These are phyloP conservation scores for Furnarius figulus DNA, from an alignment of 2,113 vertebrate species.

Conservation along the genomic window DNA sequence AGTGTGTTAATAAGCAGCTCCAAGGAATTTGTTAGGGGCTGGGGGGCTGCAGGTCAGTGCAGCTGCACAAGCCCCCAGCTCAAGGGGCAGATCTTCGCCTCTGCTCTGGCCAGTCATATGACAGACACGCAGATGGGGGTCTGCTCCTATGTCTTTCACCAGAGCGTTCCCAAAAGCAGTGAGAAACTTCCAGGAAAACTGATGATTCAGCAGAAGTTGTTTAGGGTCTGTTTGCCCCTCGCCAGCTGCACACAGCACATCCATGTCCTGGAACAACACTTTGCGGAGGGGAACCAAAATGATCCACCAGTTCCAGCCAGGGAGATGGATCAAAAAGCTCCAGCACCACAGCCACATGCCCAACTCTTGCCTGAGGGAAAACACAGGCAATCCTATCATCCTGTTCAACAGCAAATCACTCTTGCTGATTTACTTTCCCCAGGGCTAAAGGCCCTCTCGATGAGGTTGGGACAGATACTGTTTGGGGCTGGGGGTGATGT, in stretches of 20 bases:
- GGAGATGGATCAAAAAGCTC: neutral
- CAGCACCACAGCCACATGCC: neutral
- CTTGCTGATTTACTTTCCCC: neutral
- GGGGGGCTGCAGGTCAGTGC: neutral
- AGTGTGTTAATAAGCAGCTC: constrained; percentile 47
- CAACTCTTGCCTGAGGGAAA: neutral
- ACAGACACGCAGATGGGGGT: neutral
- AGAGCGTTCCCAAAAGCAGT: neutral
- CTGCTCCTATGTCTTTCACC: neutral
- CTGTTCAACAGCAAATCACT: neutral
- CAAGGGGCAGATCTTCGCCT: neutral
- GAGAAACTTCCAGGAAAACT: neutral
- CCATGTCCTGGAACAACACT: neutral
- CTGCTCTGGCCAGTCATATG: neutral
- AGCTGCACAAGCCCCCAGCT: neutral
- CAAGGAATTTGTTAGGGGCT: constrained; percentile 24
- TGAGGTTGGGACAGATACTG: neutral
- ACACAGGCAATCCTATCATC: neutral
- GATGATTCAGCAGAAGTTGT: neutral
- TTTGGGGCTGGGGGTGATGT: neutral
- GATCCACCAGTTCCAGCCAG: neutral
- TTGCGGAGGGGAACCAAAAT: neutral
- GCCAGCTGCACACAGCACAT: neutral
- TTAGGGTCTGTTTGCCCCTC: neutral
- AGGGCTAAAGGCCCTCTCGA: accelerated